These are phyloP conservation scores for Myotis davidii DNA, from an alignment of 2,113 vertebrate species.

Conservation along the genomic window DNA sequence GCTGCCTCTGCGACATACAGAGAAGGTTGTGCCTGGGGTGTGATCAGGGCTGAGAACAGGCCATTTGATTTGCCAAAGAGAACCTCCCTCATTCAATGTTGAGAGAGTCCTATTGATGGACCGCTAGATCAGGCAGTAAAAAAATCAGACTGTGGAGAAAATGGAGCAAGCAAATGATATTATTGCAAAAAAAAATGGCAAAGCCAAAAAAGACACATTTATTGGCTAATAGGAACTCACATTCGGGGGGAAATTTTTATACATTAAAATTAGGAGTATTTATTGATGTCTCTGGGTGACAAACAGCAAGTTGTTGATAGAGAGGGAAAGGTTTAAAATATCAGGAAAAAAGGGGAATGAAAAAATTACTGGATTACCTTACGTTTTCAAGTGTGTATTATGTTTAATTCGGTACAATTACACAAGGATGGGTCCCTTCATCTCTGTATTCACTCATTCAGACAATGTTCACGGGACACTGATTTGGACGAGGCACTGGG, in stretches of 20 bases:
- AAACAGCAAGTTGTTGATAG: neutral
- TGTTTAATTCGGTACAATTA: neutral
- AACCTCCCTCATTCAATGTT: neutral
- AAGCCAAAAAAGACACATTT: neutral
- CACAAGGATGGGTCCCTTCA: neutral
- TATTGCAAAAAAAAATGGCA: neutral
- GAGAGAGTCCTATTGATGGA: neutral
- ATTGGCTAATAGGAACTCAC: neutral
- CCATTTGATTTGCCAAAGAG: neutral
- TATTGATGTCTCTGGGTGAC: neutral
- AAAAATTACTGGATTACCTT: neutral
- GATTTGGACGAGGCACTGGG: neutral
- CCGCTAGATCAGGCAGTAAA: neutral
- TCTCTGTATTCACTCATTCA: neutral
- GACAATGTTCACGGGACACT: neutral
- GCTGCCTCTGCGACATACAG: neutral
- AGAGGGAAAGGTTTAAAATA: neutral
- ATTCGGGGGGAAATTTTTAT: neutral
- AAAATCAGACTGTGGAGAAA: neutral
- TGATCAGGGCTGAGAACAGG: neutral
- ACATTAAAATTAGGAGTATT: neutral
- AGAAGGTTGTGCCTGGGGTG: neutral
- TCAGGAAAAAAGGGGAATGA: neutral
- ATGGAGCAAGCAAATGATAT: neutral
- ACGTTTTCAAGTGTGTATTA: neutral